Conservation (phyloP, 2,888 invertebrate genomes). For the Campopleginae sp. region DNA sequence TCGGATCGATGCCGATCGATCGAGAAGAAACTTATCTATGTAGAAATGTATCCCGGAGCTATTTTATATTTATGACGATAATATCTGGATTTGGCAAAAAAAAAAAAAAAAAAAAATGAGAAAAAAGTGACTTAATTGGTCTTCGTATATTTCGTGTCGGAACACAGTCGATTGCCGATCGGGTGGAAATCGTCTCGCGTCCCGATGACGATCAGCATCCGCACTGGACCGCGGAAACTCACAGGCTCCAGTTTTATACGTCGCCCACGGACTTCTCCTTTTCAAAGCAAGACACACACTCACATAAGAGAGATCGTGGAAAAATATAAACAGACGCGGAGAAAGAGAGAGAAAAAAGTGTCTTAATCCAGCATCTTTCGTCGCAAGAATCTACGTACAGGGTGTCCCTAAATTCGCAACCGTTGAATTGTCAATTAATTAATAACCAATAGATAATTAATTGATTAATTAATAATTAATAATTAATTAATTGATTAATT, state of each 20-base stretch:
- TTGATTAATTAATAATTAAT: not conserved
- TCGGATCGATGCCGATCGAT: constrained; percentile 10
- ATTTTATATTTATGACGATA: not conserved
- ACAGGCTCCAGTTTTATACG: constrained; percentile 81
- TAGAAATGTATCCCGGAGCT: not conserved
- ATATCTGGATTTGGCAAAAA: not conserved
- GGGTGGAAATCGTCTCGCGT: constrained; percentile 68
- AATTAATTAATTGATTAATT: no score
- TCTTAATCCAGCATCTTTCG: not conserved
- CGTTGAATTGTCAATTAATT: not conserved
- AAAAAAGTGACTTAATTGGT: not conserved
- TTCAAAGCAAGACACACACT: constrained; percentile 57
- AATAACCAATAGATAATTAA: no score
- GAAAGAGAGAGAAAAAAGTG: constrained; percentile 24
- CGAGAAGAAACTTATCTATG: not conserved
- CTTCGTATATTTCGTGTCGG: not conserved
- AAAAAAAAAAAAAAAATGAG: not conserved
- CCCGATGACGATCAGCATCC: constrained; percentile 72
- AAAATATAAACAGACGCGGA: constrained; percentile 20
- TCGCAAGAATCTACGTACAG: constrained; percentile 44
- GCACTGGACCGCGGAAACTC: constrained; percentile 79
- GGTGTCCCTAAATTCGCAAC: not conserved
- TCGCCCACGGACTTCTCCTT: constrained; percentile 79
- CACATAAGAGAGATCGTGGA: constrained; percentile 42
- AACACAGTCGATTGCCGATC: constrained; percentile 52